A percentile compares a stretch with the other conserved stretches of the same genome.
Evolutionary conservation across 2,797 vertebrate species (phyloP).

Genomic region (Eulemur coronatus): DNA sequence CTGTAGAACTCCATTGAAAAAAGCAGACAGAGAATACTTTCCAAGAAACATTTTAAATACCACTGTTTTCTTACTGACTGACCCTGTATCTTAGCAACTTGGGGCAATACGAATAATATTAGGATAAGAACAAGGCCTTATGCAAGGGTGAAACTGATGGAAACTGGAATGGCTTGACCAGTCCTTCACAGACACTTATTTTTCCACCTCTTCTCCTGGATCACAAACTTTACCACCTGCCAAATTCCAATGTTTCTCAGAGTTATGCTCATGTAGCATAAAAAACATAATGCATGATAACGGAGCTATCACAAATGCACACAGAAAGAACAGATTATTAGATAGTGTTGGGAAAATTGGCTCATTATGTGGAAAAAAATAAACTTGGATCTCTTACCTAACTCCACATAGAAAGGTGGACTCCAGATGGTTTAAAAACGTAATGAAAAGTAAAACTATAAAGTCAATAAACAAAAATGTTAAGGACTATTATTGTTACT

Average conservation of each 20-base stretch:
- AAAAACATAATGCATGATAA: background rate
- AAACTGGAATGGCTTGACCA: background rate
- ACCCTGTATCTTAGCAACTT: background rate
- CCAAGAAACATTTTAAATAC: background rate
- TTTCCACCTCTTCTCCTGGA: background rate
- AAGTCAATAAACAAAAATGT: constrained; percentile 18
- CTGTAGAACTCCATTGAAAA: background rate
- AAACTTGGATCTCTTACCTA: constrained; percentile 27
- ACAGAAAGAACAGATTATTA: constrained; percentile 43
- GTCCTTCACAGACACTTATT: background rate
- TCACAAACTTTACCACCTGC: background rate
- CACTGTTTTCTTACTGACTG: background rate
- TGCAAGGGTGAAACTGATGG: background rate
- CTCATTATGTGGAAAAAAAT: constrained; percentile 15
- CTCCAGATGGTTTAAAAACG: constrained; percentile 22
- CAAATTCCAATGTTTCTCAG: background rate
- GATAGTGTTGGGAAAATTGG: background rate
- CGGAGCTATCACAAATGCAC: background rate
- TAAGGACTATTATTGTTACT: background rate
- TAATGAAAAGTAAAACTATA: constrained; percentile 46
- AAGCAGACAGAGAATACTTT: background rate
- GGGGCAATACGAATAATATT: background rate
- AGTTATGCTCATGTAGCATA: background rate
- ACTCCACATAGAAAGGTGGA: background rate
- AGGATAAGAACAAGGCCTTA: background rate